phyloP scores from a whole-genome alignment of 2,888 invertebrate species.

The Phalera bucephala region DNA sequence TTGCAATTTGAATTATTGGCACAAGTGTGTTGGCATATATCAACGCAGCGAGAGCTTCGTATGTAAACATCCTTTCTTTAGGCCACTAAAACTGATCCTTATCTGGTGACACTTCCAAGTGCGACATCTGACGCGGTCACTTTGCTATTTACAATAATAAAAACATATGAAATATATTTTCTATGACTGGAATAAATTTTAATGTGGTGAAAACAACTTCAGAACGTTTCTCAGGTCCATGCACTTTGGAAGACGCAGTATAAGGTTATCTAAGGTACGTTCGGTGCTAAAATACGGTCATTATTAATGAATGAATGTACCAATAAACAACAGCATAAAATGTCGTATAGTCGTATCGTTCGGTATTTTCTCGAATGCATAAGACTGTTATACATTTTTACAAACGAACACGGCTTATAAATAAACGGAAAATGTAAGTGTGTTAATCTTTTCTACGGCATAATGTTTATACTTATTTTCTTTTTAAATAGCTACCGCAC shows the following conservation, averaged over 20 bases:
- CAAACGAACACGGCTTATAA: background rate
- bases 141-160: slow-evolving; percentile 13
- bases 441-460: background rate
- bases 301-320: background rate
- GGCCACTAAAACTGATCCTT: slow-evolving; percentile 27
- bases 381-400: too few species aligned
- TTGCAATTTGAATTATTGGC: slow-evolving; percentile 35
- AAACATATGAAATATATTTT: slow-evolving; percentile 7
- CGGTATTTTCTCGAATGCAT: background rate
- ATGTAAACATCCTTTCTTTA: slow-evolving; percentile 27
- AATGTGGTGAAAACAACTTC: background rate
- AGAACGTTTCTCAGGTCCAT: background rate
- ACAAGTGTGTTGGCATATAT: slow-evolving; percentile 36
- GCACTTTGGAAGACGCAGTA: background rate
- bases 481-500: too few species aligned
- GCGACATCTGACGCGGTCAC: slow-evolving; percentile 16
- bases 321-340: background rate
- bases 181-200: background rate
- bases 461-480: slow-evolving; percentile 3
- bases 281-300: background rate
- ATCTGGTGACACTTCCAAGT: slow-evolving; percentile 25
- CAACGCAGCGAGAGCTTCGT: slow-evolving; percentile 24
- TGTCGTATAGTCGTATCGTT: background rate
- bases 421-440: background rate
- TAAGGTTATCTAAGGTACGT: background rate